These are phyloP conservation scores for Seira musarum DNA, from an alignment of 2,888 invertebrate genomes.

Conservation along the genomic window DNA sequence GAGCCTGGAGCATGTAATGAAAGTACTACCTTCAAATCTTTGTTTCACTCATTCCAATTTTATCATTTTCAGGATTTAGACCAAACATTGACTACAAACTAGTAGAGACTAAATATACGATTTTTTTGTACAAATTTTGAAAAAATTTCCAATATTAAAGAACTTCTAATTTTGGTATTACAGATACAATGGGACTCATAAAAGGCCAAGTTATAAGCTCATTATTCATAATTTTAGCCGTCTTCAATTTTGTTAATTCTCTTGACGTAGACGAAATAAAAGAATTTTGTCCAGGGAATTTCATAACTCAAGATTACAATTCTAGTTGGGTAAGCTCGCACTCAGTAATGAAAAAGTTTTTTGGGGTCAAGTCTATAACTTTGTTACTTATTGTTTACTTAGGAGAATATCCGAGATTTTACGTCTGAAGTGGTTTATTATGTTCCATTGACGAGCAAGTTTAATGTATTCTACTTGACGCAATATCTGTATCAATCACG, in stretches of 20 bases:
- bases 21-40: too few species aligned
- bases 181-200: too few species aligned
- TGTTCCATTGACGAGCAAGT: slow-evolving; percentile 28
- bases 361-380: neutral
- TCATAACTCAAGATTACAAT: slow-evolving; percentile 36
- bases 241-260: neutral
- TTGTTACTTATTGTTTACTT: neutral
- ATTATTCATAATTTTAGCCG: too few species aligned
- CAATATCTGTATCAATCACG: slow-evolving; percentile 28
- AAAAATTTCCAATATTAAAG: neutral
- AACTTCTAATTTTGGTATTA: too few species aligned
- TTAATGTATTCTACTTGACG: slow-evolving; percentile 5
- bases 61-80: too few species aligned
- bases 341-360: too few species aligned
- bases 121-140: neutral
- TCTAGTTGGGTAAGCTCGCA: slow-evolving; percentile 26
- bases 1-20: too few species aligned
- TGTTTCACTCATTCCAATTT: too few species aligned
- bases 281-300: slow-evolving; percentile 33
- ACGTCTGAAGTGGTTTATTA: slow-evolving; percentile 4
- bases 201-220: too few species aligned
- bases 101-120: neutral
- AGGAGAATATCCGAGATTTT: slow-evolving; percentile 22
- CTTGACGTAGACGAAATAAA: slow-evolving; percentile 21
- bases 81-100: too few species aligned